Evolutionary conservation across 2,113 vertebrate genomes (phyloP).

Genomic region (Labrus mixtus): DNA sequence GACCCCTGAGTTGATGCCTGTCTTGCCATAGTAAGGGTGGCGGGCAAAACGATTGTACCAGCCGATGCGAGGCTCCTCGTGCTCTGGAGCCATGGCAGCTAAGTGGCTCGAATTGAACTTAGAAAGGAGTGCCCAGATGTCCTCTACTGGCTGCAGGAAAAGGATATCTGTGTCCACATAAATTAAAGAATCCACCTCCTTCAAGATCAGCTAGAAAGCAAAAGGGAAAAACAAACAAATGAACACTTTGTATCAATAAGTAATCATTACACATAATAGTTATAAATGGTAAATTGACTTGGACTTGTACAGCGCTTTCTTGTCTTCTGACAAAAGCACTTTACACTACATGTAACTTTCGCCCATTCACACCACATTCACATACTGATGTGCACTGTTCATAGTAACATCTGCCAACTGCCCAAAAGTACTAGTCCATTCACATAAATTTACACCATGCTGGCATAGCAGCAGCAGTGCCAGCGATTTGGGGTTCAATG

Average conservation of each 20-base stretch:
- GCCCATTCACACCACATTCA: too few relatives aligned
- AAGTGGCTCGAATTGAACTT: slow-evolving; percentile 92
- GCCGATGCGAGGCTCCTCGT: slow-evolving; percentile 95
- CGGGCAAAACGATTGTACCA: slow-evolving; percentile 98
- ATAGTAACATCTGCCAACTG: too few relatives aligned
- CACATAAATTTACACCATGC: too few relatives aligned
- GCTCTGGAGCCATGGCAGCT: slow-evolving; percentile 96
- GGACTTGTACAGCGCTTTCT: too few relatives aligned
- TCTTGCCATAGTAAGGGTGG: slow-evolving; percentile 94
- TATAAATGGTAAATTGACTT: background rate
- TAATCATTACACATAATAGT: background rate
- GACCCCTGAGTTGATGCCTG: slow-evolving; percentile 97
- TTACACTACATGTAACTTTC: too few relatives aligned
- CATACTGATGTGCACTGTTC: too few relatives aligned
- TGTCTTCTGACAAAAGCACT: too few relatives aligned
- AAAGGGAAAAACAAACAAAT: background rate
- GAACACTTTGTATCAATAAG: background rate
- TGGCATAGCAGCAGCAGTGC: too few relatives aligned
- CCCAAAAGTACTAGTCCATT: too few relatives aligned
- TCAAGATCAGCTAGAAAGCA: slow-evolving; percentile 89
- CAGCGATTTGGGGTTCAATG: too few relatives aligned
- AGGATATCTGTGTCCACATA: slow-evolving; percentile 97
- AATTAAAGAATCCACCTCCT: slow-evolving; percentile 92
- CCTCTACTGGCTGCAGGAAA: slow-evolving; percentile 94
- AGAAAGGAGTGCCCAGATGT: slow-evolving; percentile 92